A percentile compares a stretch with the other conserved stretches of the same genome.
Evolutionary conservation across 2,797 vertebrate species (phyloP).

Genomic region (Falco cherrug): DNA sequence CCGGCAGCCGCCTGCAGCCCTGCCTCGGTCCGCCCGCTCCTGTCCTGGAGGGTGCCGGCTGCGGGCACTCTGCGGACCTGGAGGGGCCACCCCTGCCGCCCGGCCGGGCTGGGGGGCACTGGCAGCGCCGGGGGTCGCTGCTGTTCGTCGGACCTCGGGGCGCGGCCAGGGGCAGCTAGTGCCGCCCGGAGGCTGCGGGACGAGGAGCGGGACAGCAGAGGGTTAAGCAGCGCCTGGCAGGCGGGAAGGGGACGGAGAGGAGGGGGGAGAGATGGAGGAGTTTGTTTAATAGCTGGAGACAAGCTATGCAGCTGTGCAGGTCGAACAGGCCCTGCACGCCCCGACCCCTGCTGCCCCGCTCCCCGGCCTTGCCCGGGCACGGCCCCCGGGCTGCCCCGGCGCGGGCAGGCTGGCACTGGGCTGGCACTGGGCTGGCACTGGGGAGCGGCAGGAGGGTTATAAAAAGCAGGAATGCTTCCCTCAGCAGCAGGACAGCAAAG

Average conservation of each 20-base stretch:
- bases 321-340: slow-evolving; percentile 21
- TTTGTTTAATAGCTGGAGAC: slow-evolving; percentile 65
- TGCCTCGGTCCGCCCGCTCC: too few relatives aligned
- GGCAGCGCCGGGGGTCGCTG: rapidly evolving
- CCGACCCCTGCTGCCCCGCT: not conserved
- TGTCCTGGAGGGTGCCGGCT: not conserved
- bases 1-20: not conserved
- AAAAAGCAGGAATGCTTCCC: slow-evolving; percentile 44
- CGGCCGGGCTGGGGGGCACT: not conserved
- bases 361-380: not conserved
- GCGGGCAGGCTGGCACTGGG: not conserved
- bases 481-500: not conserved
- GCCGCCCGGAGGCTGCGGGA: not conserved
- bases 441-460: not conserved
- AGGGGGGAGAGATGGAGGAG: slow-evolving; percentile 12
- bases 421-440: not conserved
- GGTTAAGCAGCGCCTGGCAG: slow-evolving; percentile 38
- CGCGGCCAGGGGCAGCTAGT: not conserved
- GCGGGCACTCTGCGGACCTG: not conserved
- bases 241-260: not conserved
- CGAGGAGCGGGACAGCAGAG: slow-evolving; percentile 20
- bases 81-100: not conserved
- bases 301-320: slow-evolving; percentile 63
- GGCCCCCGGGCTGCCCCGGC: not conserved
- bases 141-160: not conserved